A percentile compares a stretch with the other conserved stretches of the same genome.
These are phyloP conservation scores for Carterocephalus palaemon DNA, from an alignment of 2,888 invertebrate species.

Conservation along the genomic window DNA sequence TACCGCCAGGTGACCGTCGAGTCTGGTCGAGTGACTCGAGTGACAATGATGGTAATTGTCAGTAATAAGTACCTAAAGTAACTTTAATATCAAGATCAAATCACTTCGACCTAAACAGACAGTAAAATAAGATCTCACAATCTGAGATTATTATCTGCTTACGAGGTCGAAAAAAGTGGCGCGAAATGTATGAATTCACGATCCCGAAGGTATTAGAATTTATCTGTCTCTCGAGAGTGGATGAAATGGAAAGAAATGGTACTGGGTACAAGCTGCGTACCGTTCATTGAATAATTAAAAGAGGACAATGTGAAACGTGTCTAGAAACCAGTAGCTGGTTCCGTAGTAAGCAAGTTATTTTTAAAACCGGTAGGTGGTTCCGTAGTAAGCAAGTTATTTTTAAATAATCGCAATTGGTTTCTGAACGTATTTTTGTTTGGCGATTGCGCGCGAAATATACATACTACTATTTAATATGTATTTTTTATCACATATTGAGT, in stretches of 20 bases:
- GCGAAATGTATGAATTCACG: slow-evolving; percentile 17
- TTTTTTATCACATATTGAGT: too few species aligned
- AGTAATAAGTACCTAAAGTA: too few species aligned
- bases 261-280: slow-evolving; percentile 2
- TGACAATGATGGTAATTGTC: too few species aligned
- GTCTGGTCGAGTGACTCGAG: too few species aligned
- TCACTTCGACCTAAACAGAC: too few species aligned
- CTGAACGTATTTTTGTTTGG: too few species aligned
- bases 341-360: background rate
- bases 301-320: slow-evolving; percentile 6
- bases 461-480: too few species aligned
- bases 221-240: slow-evolving; percentile 5
- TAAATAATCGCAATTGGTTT: too few species aligned
- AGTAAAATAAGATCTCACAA: too few species aligned
- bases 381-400: background rate
- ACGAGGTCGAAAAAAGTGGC: slow-evolving; percentile 2
- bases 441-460: too few species aligned
- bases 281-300: slow-evolving; percentile 19
- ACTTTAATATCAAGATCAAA: too few species aligned
- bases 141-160: slow-evolving; percentile 12
- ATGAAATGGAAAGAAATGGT: slow-evolving; percentile 8
- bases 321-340: background rate
- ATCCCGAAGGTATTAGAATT: slow-evolving; percentile 12
- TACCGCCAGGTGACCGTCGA: too few species aligned
- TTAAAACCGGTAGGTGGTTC: background rate